phyloP scores from a whole-genome alignment of 2,797 vertebrate species.

The Novumbra hubbsi region DNA sequence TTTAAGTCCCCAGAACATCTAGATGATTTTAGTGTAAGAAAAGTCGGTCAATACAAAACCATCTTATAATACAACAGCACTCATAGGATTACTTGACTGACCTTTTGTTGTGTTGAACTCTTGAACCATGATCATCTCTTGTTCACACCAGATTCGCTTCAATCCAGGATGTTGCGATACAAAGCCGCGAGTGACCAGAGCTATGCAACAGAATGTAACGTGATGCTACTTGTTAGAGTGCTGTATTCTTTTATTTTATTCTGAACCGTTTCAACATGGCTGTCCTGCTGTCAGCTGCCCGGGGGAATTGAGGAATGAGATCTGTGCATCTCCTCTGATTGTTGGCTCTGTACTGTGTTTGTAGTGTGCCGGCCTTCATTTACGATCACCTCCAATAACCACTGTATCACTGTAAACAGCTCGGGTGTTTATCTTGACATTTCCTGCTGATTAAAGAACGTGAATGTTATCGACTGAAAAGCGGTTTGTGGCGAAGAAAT shows the following conservation, averaged over 20 bases:
- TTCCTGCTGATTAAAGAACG: slow-evolving; percentile 29
- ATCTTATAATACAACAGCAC: slow-evolving; percentile 17
- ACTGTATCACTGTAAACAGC: slow-evolving; percentile 3
- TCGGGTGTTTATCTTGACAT: slow-evolving; percentile 11
- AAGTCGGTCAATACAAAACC: neutral
- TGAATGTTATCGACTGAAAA: slow-evolving; percentile 30
- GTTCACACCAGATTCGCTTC: slow-evolving; percentile 36
- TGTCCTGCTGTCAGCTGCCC: slow-evolving; percentile 1
- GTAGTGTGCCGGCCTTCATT: slow-evolving; percentile 25
- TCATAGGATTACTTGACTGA: slow-evolving; percentile 24
- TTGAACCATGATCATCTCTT: slow-evolving; percentile 13
- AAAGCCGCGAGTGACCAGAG: slow-evolving; percentile 33
- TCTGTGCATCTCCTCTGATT: neutral
- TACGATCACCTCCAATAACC: neutral
- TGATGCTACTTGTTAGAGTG: slow-evolving; percentile 25
- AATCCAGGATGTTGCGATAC: neutral
- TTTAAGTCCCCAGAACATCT: slow-evolving; percentile 18
- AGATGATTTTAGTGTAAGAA: slow-evolving; percentile 10
- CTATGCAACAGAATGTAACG: slow-evolving; percentile 47
- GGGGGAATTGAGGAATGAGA: slow-evolving; percentile 15
- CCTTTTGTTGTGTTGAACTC: slow-evolving; percentile 30
- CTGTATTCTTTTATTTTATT: slow-evolving; percentile 12
- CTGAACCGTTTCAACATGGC: slow-evolving; percentile 23
- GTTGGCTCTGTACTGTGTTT: slow-evolving; percentile 12
- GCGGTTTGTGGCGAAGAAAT: neutral